Conservation (phyloP, 2,797 vertebrate genomes). For the Allobates femoralis region DNA sequence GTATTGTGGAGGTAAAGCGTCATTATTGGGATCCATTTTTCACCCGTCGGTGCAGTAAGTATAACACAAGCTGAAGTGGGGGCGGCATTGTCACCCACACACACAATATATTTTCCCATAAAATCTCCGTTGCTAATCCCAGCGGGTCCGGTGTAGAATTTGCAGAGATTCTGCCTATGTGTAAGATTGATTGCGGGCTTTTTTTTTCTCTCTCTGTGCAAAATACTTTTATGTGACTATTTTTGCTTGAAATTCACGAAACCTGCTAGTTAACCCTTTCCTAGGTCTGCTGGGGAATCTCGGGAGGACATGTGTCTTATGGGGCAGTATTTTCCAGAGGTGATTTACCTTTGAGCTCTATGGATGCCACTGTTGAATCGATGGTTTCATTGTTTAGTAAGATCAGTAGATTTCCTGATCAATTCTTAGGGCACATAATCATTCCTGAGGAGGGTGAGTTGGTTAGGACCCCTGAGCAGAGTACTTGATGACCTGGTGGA, state of each 20-base stretch:
- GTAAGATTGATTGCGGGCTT: constrained; percentile 34
- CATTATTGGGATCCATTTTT: constrained; percentile 47
- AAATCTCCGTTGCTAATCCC: constrained; percentile 47
- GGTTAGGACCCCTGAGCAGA: no score
- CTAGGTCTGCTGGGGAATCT: neutral
- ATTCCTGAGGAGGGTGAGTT: no score
- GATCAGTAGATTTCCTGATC: no score
- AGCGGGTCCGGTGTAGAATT: constrained; percentile 46
- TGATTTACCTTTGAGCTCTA: neutral
- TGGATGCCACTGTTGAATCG: no score
- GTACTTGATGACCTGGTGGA: no score
- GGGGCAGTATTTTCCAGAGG: neutral
- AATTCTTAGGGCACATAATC: no score
- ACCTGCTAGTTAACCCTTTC: constrained; percentile 4
- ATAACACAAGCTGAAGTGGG: constrained; percentile 52
- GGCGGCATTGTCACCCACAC: constrained; percentile 50
- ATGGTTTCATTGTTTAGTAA: neutral
- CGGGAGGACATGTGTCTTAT: neutral
- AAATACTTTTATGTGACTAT: constrained; percentile 12
- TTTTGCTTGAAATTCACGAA: neutral
- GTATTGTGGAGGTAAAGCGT: constrained; percentile 35
- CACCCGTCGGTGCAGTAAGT: constrained; percentile 40
- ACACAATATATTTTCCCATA: constrained; percentile 50
- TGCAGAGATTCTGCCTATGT: constrained; percentile 37
- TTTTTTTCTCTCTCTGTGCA: constrained; percentile 19